Conservation (phyloP, 2,888 invertebrate species). For the Euphydryas editha region DNA sequence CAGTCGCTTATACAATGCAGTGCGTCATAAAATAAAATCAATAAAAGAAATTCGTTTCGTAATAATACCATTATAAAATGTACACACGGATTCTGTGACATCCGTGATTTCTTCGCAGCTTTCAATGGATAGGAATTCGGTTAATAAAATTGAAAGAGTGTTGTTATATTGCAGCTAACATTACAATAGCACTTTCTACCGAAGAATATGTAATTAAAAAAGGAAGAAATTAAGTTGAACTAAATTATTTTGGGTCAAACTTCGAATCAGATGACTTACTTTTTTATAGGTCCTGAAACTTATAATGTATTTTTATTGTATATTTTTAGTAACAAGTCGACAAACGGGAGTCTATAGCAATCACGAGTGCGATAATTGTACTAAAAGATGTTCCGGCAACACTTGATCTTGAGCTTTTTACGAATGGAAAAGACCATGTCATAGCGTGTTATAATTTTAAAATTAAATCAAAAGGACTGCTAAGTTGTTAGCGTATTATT, state of each 20-base stretch:
- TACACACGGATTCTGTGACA: conserved; percentile 16
- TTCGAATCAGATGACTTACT: conserved; percentile 1
- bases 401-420: no score
- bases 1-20: conserved; percentile 28
- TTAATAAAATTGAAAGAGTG: conserved; percentile 2
- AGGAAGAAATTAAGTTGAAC: conserved; percentile 9
- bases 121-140: neutral
- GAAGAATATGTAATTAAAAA: neutral
- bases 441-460: no score
- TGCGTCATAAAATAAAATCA: conserved; percentile 35
- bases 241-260: neutral
- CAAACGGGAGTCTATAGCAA: no score
- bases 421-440: no score
- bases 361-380: no score
- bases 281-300: neutral
- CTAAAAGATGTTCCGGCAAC: no score
- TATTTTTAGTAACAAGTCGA: no score
- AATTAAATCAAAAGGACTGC: no score
- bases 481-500: no score
- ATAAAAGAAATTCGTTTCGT: conserved; percentile 38
- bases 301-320: neutral
- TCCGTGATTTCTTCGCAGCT: conserved; percentile 26
- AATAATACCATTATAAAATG: conserved; percentile 25
- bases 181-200: conserved; percentile 11
- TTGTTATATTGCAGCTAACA: conserved; percentile 5